Conservation (phyloP, 2,113 vertebrate species). For the Psettodes erumei region DNA sequence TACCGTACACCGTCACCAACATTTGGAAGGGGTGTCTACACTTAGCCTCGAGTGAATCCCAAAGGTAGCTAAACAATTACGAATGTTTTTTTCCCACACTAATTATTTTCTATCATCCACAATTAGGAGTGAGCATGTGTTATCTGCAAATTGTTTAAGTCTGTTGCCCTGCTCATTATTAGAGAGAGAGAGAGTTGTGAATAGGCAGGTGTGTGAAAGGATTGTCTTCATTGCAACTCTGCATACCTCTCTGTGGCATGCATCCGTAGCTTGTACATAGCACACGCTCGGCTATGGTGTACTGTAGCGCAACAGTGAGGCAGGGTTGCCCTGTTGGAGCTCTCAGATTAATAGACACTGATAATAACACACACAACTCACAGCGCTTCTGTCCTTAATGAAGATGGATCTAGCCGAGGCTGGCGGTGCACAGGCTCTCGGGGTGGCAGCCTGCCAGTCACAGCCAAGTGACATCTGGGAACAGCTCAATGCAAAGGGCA, state of each 20-base stretch:
- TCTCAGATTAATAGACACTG: slow-evolving; percentile 78
- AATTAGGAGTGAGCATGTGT: slow-evolving; percentile 44
- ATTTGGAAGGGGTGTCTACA: slow-evolving; percentile 36
- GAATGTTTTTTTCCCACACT: slow-evolving; percentile 39
- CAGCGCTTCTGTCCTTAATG: slow-evolving; percentile 72
- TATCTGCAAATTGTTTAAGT: slow-evolving; percentile 55
- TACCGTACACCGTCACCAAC: slow-evolving; percentile 31
- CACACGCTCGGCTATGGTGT: slow-evolving; percentile 33
- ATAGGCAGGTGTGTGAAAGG: not conserved
- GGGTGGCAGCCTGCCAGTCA: slow-evolving; percentile 79
- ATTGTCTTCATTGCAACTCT: slow-evolving; percentile 6
- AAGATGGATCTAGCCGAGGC: slow-evolving; percentile 77
- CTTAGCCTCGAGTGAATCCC: slow-evolving; percentile 51
- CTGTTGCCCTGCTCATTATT: slow-evolving; percentile 42
- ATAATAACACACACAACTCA: slow-evolving; percentile 79
- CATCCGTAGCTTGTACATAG: slow-evolving; percentile 4
- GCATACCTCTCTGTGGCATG: not conserved
- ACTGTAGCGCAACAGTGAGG: slow-evolving; percentile 51
- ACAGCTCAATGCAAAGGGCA: slow-evolving; percentile 67
- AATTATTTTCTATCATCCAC: slow-evolving; percentile 54
- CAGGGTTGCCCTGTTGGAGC: slow-evolving; percentile 69
- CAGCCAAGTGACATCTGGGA: slow-evolving; percentile 74
- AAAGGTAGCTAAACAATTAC: slow-evolving; percentile 49
- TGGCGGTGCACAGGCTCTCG: slow-evolving; percentile 60
- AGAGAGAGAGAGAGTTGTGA: slow-evolving; percentile 7